phyloP scores from a whole-genome alignment of 2,797 vertebrate species.

The Crenichthys baileyi region DNA sequence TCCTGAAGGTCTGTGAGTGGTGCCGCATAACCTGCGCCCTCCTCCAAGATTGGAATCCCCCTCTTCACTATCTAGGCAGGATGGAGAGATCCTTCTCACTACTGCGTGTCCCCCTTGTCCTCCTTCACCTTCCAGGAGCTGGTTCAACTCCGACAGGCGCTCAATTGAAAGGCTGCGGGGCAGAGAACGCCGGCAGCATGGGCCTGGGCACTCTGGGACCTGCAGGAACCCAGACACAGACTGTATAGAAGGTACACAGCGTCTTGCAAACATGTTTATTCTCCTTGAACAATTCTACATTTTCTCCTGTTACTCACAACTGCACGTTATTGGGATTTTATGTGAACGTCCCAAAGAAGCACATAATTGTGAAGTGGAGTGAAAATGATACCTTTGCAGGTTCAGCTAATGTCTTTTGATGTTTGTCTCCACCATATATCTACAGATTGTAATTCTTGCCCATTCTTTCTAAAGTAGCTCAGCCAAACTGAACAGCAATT shows the following conservation, averaged over 20 bases:
- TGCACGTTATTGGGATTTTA: too few relatives aligned
- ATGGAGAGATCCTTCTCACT: slow-evolving; percentile 67
- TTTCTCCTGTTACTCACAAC: too few relatives aligned
- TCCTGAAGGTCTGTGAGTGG: slow-evolving; percentile 76
- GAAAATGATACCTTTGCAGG: too few relatives aligned
- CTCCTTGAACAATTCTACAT: too few relatives aligned
- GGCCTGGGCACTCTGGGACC: slow-evolving; percentile 76
- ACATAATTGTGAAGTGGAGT: too few relatives aligned
- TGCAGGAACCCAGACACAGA: slow-evolving; percentile 22
- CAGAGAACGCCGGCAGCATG: slow-evolving; percentile 77
- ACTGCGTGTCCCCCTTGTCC: slow-evolving; percentile 75
- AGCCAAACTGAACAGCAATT: too few relatives aligned
- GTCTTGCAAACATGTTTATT: too few relatives aligned
- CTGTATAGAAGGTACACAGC: background rate
- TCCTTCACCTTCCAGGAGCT: slow-evolving; percentile 83
- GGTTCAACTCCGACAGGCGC: slow-evolving; percentile 83
- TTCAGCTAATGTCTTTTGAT: too few relatives aligned
- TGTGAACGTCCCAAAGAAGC: too few relatives aligned
- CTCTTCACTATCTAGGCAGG: slow-evolving; percentile 86
- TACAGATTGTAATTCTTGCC: too few relatives aligned
- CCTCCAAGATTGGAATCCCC: slow-evolving; percentile 79
- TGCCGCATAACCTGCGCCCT: slow-evolving; percentile 73
- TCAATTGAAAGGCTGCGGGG: slow-evolving; percentile 84
- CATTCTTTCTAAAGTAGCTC: too few relatives aligned
- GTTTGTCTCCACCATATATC: too few relatives aligned